These are phyloP conservation scores for Macrosiphum euphorbiae DNA, from an alignment of 2,888 invertebrate species.

Conservation along the genomic window DNA sequence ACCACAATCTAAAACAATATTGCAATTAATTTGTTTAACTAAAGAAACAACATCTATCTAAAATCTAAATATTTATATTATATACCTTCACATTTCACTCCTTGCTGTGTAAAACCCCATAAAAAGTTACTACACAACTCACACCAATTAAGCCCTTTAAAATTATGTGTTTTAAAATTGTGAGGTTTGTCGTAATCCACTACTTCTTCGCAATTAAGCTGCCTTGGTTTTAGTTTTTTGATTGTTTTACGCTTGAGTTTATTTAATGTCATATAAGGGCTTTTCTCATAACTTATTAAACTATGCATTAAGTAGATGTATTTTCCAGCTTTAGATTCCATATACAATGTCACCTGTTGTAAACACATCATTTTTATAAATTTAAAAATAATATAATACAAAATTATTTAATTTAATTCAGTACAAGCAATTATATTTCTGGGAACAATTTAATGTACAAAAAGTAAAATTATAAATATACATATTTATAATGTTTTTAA, in stretches of 20 bases:
- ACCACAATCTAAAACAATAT: slow-evolving; percentile 81
- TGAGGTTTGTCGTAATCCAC: slow-evolving; percentile 74
- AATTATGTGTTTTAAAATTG: slow-evolving; percentile 83
- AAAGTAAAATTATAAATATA: background rate
- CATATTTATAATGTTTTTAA: background rate
- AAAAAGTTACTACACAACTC: slow-evolving; percentile 95
- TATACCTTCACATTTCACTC: slow-evolving; percentile 88
- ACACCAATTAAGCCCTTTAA: slow-evolving; percentile 93
- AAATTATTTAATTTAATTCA: background rate
- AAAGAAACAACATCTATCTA: slow-evolving; percentile 40
- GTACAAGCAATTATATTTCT: background rate
- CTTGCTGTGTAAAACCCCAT: slow-evolving; percentile 95
- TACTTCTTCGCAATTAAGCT: slow-evolving; percentile 57
- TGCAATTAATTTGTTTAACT: background rate
- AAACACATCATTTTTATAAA: background rate
- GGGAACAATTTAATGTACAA: background rate
- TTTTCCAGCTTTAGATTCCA: slow-evolving; percentile 87
- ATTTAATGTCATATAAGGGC: slow-evolving; percentile 83
- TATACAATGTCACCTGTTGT: slow-evolving; percentile 72
- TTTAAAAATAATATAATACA: background rate
- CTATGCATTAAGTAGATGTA: slow-evolving; percentile 87
- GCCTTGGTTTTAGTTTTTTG: slow-evolving; percentile 54
- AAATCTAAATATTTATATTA: slow-evolving; percentile 54
- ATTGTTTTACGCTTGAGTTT: slow-evolving; percentile 77
- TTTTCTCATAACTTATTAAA: slow-evolving; percentile 70